These are phyloP conservation scores for Sitodiplosis mosellana DNA, from an alignment of 1,140 invertebrate genomes.

Conservation along the genomic window DNA sequence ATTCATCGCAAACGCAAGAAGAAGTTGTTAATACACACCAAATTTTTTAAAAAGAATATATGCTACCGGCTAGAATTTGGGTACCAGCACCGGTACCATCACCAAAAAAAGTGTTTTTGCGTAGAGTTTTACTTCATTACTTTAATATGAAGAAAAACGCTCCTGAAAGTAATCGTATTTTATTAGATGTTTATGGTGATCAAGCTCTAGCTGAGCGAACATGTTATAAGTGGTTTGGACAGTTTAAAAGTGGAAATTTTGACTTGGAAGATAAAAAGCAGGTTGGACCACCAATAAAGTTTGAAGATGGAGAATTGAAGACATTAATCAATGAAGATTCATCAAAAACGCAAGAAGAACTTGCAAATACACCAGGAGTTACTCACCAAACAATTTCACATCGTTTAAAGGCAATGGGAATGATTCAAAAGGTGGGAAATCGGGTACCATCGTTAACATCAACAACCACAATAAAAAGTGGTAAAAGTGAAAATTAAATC, in stretches of 20 bases:
- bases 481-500: no score
- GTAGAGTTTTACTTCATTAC: slow-evolving; percentile 7
- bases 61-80: no score
- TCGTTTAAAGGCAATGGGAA: slow-evolving; percentile 6
- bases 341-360: no score
- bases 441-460: slow-evolving; percentile 14
- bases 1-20: no score
- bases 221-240: slow-evolving; percentile 9
- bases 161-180: slow-evolving; percentile 7
- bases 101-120: no score
- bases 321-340: no score
- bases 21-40: no score
- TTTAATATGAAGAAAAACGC: slow-evolving; percentile 10
- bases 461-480: no score
- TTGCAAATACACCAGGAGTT: no score
- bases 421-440: slow-evolving; percentile 5
- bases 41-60: no score
- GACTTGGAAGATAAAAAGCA: slow-evolving; percentile 5
- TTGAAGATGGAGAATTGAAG: slow-evolving; percentile 3
- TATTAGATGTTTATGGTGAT: slow-evolving; percentile 8
- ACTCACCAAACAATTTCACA: slow-evolving; percentile 6
- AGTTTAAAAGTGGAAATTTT: slow-evolving; percentile 7
- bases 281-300: no score
- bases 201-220: slow-evolving; percentile 9
- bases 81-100: no score